Percentiles rank a stretch among this genome's conserved stretches.
Conservation (phyloP, 2,113 vertebrate genomes). For the Seriola rivoliana region DNA sequence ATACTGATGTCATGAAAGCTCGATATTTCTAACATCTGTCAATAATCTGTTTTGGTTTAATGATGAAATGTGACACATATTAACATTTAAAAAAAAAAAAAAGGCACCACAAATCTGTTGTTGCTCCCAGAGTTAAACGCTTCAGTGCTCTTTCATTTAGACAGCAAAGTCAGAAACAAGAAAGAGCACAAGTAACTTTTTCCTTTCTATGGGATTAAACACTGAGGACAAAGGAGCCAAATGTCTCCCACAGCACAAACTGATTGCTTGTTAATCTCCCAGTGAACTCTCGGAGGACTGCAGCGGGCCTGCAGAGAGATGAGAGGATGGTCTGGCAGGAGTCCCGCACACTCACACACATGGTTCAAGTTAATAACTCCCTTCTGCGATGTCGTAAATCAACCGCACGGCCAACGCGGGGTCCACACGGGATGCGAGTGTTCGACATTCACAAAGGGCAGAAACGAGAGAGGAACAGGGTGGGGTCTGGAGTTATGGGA, state of each 20-base stretch:
- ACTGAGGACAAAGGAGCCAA: constrained; percentile 34
- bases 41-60: not conserved
- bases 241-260: constrained; percentile 35
- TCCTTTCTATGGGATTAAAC: constrained; percentile 19
- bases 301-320: constrained; percentile 43
- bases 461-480: constrained; percentile 16
- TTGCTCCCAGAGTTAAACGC: constrained; percentile 14
- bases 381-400: constrained; percentile 52
- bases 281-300: constrained; percentile 47
- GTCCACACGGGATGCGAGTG: constrained; percentile 36
- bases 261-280: constrained; percentile 20
- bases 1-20: not conserved
- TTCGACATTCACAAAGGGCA: constrained; percentile 20
- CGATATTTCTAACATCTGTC: not conserved
- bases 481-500: constrained; percentile 27
- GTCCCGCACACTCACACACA: constrained; percentile 59
- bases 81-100: not conserved
- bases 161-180: constrained; percentile 21
- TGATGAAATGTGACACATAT: not conserved
- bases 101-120: not conserved
- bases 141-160: not conserved
- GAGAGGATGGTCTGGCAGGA: constrained; percentile 47
- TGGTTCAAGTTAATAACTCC: constrained; percentile 70
- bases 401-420: constrained; percentile 24
- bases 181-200: not conserved